Evolutionary conservation across 2,888 invertebrate species (phyloP), one percentile per base, ranked within the genome.

Genomic region (Diploptera punctata): DNA sequence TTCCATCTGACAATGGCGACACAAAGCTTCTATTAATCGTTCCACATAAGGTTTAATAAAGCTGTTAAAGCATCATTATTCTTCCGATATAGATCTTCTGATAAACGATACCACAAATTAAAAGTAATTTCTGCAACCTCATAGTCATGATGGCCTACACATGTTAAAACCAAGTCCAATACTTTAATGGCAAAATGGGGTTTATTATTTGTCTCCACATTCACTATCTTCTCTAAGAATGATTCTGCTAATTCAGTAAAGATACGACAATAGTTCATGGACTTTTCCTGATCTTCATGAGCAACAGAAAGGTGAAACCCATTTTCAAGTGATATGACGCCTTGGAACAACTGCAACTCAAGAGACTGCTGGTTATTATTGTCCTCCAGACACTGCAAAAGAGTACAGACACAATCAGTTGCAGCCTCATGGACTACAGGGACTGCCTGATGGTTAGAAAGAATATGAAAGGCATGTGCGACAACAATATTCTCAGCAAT

Each of bases 141-240:
- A 84, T 97, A 99, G 82, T 99, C 98, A 83, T 98, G 97, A 85
- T 99, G 98, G 0, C 97, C 97, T 10, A 97, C 94, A 83, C 98
- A 97, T 44, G 93, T 90, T 61, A 99, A 85, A 10, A 97, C 91
- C 77, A 98, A 85, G 81, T 99, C 97, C 74, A 99, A 85, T 2
- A 94, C 91, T 81, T 93, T 91, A 75, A 97, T 85, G 0, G 93
- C 91, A 83, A 92, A 94, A 82, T 94, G 93, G 21, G 88, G 86
- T 76, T 87, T 87, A 9, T 88, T 87, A 13, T 87, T 86, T 54
- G 86, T 85, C 71, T 89, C 88, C 49, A 87, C 86, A 65, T 83
- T 83, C 9, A 97, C 87, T 79, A 98, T 93, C 80, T 93, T 92
- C 76, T 92, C 91, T 76, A 98, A 85, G 82, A 97, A 94, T 7